phyloP scores from a whole-genome alignment of 1,140 invertebrate genomes.

The Temnothorax nylanderi region DNA sequence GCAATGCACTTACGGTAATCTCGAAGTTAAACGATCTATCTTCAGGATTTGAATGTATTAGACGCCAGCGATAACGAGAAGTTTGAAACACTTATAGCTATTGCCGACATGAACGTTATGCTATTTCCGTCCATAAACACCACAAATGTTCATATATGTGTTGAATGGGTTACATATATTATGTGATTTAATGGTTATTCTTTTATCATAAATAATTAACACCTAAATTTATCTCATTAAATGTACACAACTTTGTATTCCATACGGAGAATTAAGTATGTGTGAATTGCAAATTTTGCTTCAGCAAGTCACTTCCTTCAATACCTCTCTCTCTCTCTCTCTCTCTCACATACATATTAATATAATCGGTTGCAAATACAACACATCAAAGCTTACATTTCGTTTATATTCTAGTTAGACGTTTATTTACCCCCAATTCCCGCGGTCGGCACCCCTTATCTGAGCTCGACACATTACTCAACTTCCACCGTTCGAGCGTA shows the following conservation, averaged over 20 bases:
- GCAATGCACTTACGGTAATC: not conserved
- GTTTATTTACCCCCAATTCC: constrained; percentile 5
- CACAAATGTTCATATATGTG: not conserved
- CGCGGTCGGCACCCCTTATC: not conserved
- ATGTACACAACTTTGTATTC: not conserved
- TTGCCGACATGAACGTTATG: not conserved
- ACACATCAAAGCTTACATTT: not conserved
- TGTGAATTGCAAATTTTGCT: not conserved
- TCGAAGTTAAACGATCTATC: constrained; percentile 36
- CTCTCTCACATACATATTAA: constrained; percentile 8
- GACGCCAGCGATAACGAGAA: constrained; percentile 23
- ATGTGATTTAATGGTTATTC: not conserved
- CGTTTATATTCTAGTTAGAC: not conserved
- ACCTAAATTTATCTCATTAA: not conserved
- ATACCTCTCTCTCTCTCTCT: not conserved
- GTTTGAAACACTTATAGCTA: not conserved
- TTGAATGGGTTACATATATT: not conserved
- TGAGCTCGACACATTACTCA: not conserved
- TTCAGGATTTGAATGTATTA: constrained; percentile 12
- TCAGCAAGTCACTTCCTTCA: constrained; percentile 2
- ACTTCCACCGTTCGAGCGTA: not conserved
- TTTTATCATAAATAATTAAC: not conserved
- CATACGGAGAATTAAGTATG: not conserved
- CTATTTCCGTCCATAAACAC: not conserved
- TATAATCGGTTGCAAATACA: constrained; percentile 18